A percentile compares a stretch with the other conserved stretches of the same genome.
Conservation (phyloP, 2,888 invertebrate genomes). For the Scrobipalpa costella region DNA sequence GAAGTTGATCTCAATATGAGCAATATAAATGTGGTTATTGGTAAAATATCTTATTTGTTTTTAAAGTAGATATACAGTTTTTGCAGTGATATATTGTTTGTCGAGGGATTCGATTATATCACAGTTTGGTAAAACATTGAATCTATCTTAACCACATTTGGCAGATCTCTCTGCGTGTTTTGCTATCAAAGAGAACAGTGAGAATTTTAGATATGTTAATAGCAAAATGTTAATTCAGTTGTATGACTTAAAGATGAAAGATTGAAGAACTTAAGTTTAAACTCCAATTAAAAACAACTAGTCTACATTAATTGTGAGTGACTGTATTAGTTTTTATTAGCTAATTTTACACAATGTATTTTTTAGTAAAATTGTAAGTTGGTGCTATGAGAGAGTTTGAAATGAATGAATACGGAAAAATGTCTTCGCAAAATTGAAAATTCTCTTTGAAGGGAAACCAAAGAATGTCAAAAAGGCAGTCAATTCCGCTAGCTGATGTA, state of each 20-base stretch:
- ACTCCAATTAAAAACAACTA: constrained; percentile 17
- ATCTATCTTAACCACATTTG: too few relatives aligned
- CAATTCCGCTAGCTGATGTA: constrained; percentile 21
- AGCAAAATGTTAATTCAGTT: too few relatives aligned
- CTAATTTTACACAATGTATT: constrained; percentile 10
- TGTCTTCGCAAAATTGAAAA: constrained; percentile 6
- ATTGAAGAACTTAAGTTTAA: neutral
- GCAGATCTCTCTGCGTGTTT: too few relatives aligned
- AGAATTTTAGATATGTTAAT: too few relatives aligned
- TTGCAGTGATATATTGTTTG: neutral
- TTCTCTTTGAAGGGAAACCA: constrained; percentile 12
- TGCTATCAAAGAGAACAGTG: too few relatives aligned
- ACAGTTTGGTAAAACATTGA: too few relatives aligned
- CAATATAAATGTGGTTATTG: neutral
- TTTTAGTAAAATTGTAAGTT: constrained; percentile 41
- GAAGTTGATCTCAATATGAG: neutral
- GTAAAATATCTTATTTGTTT: neutral
- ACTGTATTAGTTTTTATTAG: constrained; percentile 25
- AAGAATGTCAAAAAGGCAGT: constrained; percentile 2
- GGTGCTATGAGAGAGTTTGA: constrained; percentile 49
- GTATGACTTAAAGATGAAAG: neutral
- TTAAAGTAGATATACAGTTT: neutral
- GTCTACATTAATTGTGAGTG: constrained; percentile 25
- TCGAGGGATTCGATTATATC: too few relatives aligned
- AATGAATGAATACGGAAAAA: constrained; percentile 31